phyloP scores from a whole-genome alignment of 2,113 vertebrate genomes.

The Saccopteryx leptura region DNA sequence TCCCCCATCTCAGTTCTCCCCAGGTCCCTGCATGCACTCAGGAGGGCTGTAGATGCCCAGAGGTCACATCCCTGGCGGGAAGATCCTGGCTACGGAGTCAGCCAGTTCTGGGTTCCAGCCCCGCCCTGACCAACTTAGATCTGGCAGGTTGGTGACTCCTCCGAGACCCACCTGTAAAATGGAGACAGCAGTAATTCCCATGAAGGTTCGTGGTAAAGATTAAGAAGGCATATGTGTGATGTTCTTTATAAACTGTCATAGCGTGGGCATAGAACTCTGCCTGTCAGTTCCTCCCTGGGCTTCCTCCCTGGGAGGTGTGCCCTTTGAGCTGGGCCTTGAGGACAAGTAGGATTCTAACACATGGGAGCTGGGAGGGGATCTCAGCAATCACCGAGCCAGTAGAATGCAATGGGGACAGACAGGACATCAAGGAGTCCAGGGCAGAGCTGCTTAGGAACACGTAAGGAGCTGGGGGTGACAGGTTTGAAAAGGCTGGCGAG shows the following conservation, averaged over 20 bases:
- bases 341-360: background rate
- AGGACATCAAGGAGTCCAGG: background rate
- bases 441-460: no score
- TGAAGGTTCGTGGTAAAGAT: no score
- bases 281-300: background rate
- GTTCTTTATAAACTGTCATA: background rate
- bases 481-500: background rate
- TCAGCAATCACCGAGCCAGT: background rate
- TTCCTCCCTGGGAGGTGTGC: background rate
- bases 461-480: background rate
- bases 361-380: background rate
- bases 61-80: background rate
- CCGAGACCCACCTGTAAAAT: background rate
- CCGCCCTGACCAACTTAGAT: background rate
- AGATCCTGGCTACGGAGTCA: background rate
- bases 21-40: background rate
- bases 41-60: background rate
- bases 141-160: background rate
- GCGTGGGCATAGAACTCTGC: no score
- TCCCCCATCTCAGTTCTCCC: background rate
- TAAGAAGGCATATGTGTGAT: no score
- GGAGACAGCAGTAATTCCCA: background rate
- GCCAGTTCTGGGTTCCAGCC: background rate
- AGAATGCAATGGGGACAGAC: background rate
- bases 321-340: background rate